Evolutionary conservation across 2,888 invertebrate genomes (phyloP).

Genomic region (Apamea crenata): DNA sequence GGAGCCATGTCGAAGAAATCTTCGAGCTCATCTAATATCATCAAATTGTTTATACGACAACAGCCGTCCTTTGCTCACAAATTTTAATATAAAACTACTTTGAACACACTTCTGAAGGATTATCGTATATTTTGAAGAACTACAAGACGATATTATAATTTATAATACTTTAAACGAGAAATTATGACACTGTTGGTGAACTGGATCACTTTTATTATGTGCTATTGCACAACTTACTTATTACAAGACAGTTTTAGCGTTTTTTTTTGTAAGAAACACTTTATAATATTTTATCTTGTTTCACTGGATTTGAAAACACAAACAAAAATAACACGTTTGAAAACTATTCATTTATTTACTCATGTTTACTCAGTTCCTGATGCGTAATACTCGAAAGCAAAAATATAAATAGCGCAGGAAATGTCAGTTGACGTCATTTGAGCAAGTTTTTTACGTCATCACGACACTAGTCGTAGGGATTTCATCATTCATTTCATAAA

Average conservation of each 20-base stretch:
- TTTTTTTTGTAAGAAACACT: neutral
- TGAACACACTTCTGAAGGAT: slow-evolving; percentile 24
- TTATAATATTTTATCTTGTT: slow-evolving; percentile 1
- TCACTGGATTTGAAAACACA: slow-evolving; percentile 36
- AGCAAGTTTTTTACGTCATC: slow-evolving; percentile 46
- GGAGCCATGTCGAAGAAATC: slow-evolving; percentile 84
- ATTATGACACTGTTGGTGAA: slow-evolving; percentile 52
- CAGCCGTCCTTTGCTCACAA: slow-evolving; percentile 46
- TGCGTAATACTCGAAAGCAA: slow-evolving; percentile 51
- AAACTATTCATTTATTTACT: slow-evolving; percentile 22
- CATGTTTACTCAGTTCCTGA: slow-evolving; percentile 37
- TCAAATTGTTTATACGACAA: slow-evolving; percentile 74
- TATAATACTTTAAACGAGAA: slow-evolving; percentile 41
- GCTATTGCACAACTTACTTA: slow-evolving; percentile 20
- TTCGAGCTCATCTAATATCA: slow-evolving; percentile 81
- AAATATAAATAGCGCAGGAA: slow-evolving; percentile 46
- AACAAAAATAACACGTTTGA: slow-evolving; percentile 39
- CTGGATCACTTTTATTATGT: slow-evolving; percentile 22
- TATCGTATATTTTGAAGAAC: slow-evolving; percentile 9
- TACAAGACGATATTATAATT: slow-evolving; percentile 31
- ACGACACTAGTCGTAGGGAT: slow-evolving; percentile 41
- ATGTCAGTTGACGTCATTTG: slow-evolving; percentile 52
- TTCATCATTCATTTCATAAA: slow-evolving; percentile 36
- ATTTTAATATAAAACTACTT: slow-evolving; percentile 29
- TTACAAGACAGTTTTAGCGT: neutral